Evolutionary conservation across 1,140 invertebrate genomes (phyloP), one percentile per base, ranked within the genome.

Genomic region (Augochlora pura): DNA sequence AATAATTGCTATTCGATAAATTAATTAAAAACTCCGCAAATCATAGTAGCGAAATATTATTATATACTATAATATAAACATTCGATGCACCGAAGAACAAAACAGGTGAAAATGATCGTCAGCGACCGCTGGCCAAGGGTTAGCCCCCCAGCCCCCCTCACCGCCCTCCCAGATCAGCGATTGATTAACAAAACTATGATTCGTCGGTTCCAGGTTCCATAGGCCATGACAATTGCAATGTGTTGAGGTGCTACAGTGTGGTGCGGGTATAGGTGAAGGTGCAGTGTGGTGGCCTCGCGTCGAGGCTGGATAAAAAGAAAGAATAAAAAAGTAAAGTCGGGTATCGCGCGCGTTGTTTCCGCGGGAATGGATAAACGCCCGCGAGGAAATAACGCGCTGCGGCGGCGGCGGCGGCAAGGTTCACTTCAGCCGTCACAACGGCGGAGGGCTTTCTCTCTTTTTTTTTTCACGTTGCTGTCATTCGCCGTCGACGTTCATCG

Each of bases 181-280:
- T 52, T 52, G 18, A 57, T 21, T n/a, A 57, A n/a, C 9, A 2
- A 14, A 1, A 9, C 25, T 4, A 0, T 69, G 66, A 16, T 81
- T 42, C 67, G 57, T 88, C 82, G 84, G 69, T 86, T 93, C 84
- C 93, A 96, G 95, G 94, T 96, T 95, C 93, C 95, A 96, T 94
- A 95, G 95, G 94, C 95, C 95, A 95, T 96, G 95, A 96, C 95
- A 95, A 94, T 95, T 95, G 94, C 94, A 95, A 95, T 94, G 95
- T 93, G 93, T 91, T 91, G 89, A 91, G 90, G 88, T 92, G 89
- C 88, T 92, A 90, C 86, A 91, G 89, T 91, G 90, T 91, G 90
- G 90, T 93, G 89, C 91, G 89, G 89, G 90, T 89, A 81, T 81
- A 86, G 82, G 83, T 85, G 84, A 87, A 88, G 87, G 88, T 90